phyloP scores from a whole-genome alignment of 2,113 vertebrate genomes.

The Rhinichthys klamathensis region DNA sequence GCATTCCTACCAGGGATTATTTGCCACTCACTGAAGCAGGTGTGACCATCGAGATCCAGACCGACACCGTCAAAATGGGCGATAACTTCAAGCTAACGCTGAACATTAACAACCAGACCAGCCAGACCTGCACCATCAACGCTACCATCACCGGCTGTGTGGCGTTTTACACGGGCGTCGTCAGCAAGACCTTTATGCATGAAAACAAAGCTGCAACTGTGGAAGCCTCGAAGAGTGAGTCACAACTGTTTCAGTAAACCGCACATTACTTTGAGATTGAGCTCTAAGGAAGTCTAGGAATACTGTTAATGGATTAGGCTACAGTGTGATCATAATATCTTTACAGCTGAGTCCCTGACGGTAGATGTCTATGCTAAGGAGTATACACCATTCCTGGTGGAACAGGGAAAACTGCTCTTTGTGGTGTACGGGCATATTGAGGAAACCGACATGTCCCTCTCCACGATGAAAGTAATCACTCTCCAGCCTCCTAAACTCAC shows the following conservation, averaged over 20 bases:
- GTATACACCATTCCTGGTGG: slow-evolving; percentile 80
- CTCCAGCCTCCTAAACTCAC: slow-evolving; percentile 75
- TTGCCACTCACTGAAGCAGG: slow-evolving; percentile 1
- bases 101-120: slow-evolving; percentile 76
- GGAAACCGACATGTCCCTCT: slow-evolving; percentile 70
- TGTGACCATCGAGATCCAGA: slow-evolving; percentile 72
- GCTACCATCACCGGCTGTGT: slow-evolving; percentile 73
- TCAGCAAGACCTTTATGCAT: slow-evolving; percentile 72
- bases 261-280: not conserved
- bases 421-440: slow-evolving; percentile 72
- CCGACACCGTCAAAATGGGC: slow-evolving; percentile 69
- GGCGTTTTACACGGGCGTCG: slow-evolving; percentile 86
- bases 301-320: not conserved
- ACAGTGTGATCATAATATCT: not conserved
- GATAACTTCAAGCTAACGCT: slow-evolving; percentile 78
- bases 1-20: slow-evolving; percentile 65
- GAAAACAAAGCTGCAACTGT: slow-evolving; percentile 44
- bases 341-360: slow-evolving; percentile 66
- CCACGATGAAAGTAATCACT: slow-evolving; percentile 65
- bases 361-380: slow-evolving; percentile 71
- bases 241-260: not conserved
- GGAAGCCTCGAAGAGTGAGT: slow-evolving; percentile 57
- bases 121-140: slow-evolving; percentile 50
- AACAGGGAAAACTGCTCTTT: slow-evolving; percentile 81
- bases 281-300: not conserved